Evolutionary conservation across 2,888 invertebrate genomes (phyloP).

Genomic region (Marronus borbonicus): DNA sequence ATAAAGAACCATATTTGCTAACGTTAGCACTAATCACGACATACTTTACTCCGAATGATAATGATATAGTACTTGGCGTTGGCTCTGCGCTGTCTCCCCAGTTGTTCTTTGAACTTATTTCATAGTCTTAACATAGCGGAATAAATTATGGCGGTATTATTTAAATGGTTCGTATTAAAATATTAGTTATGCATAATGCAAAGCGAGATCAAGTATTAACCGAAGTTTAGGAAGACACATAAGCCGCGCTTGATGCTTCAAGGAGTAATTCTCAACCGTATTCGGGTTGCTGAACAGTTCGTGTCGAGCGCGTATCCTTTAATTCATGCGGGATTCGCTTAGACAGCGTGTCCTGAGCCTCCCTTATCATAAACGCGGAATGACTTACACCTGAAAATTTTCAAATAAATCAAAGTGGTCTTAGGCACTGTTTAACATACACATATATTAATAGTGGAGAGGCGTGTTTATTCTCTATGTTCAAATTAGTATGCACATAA

Average conservation of each 20-base stretch:
- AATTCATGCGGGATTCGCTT: constrained; percentile 60
- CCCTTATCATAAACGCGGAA: constrained; percentile 55
- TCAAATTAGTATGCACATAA: neutral
- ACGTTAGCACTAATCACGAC: too few species aligned
- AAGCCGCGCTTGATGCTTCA: constrained; percentile 61
- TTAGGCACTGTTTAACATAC: constrained; percentile 35
- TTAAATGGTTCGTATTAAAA: constrained; percentile 68
- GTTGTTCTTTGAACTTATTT: constrained; percentile 37
- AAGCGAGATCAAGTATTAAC: constrained; percentile 65
- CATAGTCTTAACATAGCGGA: constrained; percentile 42
- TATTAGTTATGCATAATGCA: constrained; percentile 67
- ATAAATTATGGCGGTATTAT: constrained; percentile 59
- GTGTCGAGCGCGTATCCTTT: constrained; percentile 60
- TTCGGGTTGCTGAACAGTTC: constrained; percentile 57
- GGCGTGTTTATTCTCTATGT: neutral
- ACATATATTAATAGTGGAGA: constrained; percentile 3
- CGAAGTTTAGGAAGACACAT: constrained; percentile 61
- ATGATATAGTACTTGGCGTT: too few species aligned
- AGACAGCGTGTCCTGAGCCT: constrained; percentile 56
- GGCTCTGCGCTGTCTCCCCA: neutral
- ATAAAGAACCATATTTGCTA: too few species aligned
- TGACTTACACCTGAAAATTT: constrained; percentile 51
- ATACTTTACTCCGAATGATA: too few species aligned
- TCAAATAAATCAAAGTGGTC: constrained; percentile 44
- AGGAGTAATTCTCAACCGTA: constrained; percentile 61